Conservation (phyloP, 2,888 invertebrate species). For the Acanthopleura granulata region DNA sequence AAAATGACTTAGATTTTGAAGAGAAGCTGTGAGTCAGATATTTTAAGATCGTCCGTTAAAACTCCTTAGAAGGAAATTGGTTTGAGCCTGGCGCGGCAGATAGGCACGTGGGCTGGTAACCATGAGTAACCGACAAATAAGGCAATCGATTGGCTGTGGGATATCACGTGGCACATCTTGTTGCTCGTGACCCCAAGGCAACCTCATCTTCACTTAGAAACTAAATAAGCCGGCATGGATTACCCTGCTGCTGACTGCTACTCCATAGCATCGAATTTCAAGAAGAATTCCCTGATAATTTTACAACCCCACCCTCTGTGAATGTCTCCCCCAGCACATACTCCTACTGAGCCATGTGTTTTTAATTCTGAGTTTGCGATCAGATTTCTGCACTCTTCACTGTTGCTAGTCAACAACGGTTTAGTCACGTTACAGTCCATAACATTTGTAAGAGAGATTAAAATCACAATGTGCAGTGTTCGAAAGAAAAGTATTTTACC, state of each 20-base stretch:
- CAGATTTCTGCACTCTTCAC: neutral
- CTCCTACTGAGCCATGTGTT: neutral
- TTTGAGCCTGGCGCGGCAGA: conserved; percentile 18
- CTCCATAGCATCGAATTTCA: neutral
- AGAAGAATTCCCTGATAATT: neutral
- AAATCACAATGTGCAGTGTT: too few species aligned
- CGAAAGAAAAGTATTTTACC: too few species aligned
- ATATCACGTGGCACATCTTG: conserved; percentile 13
- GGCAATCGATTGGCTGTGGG: neutral
- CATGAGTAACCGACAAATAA: conserved; percentile 15
- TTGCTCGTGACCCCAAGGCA: neutral
- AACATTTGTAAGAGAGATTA: too few species aligned
- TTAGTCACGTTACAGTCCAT: too few species aligned
- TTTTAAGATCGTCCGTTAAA: neutral
- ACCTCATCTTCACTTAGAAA: neutral
- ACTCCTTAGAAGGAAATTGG: conserved; percentile 8
- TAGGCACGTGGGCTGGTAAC: conserved; percentile 16
- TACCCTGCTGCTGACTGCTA: neutral
- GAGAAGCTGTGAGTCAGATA: conserved; percentile 9
- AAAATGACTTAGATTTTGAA: neutral
- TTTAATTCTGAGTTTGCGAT: neutral
- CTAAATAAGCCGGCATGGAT: neutral
- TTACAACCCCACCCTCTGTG: neutral
- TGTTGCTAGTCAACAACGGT: too few species aligned
- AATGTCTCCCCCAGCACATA: neutral